Conservation (phyloP, 2,113 vertebrate species). For the Leptodactylus fuscus region DNA sequence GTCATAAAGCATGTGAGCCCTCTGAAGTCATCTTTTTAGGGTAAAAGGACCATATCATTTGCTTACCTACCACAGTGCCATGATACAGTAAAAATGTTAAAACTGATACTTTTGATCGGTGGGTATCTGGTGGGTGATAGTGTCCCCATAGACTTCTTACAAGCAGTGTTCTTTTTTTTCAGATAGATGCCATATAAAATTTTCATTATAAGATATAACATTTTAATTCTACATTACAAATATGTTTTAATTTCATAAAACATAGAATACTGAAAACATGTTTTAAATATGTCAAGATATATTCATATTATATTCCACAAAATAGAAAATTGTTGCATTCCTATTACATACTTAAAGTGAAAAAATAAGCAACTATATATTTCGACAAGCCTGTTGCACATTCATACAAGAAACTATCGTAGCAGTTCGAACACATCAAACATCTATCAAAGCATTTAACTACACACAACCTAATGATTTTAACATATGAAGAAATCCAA, state of each 20-base stretch:
- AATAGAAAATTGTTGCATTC: conserved; percentile 74
- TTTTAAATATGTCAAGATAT: background rate
- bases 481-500: conserved; percentile 69
- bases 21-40: no score
- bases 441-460: conserved; percentile 77
- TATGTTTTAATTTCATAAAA: background rate
- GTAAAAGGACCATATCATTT: no score
- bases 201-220: background rate
- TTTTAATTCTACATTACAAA: background rate
- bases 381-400: conserved; percentile 79
- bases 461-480: conserved; percentile 76
- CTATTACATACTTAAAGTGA: conserved; percentile 71
- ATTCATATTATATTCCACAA: conserved; percentile 9
- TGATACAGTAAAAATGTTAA: no score
- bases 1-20: no score
- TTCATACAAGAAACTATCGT: conserved; percentile 78
- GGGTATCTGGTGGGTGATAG: no score
- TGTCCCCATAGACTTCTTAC: no score
- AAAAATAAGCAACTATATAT: conserved; percentile 76
- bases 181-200: background rate
- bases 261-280: background rate
- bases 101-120: no score
- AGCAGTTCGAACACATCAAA: conserved; percentile 79
- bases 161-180: no score
- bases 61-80: no score